Evolutionary conservation across 1,140 invertebrate species (phyloP).

Genomic region (Conopomorpha cramerella): DNA sequence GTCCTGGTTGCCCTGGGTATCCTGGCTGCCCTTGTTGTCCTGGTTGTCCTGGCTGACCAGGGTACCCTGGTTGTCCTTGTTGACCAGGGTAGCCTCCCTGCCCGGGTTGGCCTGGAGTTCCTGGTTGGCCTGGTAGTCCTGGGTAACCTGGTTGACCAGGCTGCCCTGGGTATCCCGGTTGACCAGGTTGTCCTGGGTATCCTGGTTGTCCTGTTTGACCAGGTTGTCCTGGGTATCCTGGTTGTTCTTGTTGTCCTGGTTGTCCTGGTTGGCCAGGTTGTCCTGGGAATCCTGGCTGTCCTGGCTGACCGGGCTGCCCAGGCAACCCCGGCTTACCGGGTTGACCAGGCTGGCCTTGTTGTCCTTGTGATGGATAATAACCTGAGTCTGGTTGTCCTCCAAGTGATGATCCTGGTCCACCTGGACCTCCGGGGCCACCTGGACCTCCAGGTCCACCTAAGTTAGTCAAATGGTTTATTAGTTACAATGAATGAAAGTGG

Average conservation of each 20-base stretch:
- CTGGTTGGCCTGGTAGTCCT: slow-evolving; percentile 3
- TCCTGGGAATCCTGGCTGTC: slow-evolving; percentile 2
- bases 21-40: slow-evolving; percentile 5
- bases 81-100: neutral
- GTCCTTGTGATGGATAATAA: too few species aligned
- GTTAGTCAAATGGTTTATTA: too few species aligned
- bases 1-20: slow-evolving; percentile 1
- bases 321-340: slow-evolving; percentile 9
- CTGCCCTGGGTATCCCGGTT: slow-evolving; percentile 11
- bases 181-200: slow-evolving; percentile 6
- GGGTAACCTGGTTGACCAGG: slow-evolving; percentile 14
- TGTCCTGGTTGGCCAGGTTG: slow-evolving; percentile 11
- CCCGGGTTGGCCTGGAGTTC: neutral
- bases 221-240: slow-evolving; percentile 8
- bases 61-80: slow-evolving; percentile 2
- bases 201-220: slow-evolving; percentile 5
- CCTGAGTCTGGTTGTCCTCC: too few species aligned
- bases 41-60: slow-evolving; percentile 5
- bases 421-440: slow-evolving; percentile 8
- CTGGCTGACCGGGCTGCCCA: slow-evolving; percentile 6
- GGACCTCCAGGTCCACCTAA: slow-evolving; percentile 7
- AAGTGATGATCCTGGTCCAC: too few species aligned
- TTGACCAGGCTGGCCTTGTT: slow-evolving; percentile 5
- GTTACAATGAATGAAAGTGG: too few species aligned
- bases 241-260: neutral